Evolutionary conservation across 2,888 invertebrate genomes (phyloP), one percentile per base, ranked within the genome.

Genomic region (Phymatocera aterrima): DNA sequence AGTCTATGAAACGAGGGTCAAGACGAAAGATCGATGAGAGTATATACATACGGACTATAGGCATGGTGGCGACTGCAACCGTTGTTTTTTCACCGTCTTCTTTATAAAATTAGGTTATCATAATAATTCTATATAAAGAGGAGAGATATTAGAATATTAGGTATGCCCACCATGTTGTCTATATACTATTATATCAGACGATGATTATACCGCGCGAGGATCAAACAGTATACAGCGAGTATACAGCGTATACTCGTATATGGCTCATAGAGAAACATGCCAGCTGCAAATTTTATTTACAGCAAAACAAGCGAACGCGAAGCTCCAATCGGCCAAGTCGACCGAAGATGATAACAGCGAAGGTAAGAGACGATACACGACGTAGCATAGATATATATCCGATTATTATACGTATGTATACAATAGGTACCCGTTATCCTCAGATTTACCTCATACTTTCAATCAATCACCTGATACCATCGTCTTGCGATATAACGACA

Each of bases 291-390:
- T 88, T 90, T 89, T 90, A 87, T 87, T 90, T 90, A 87, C 90
- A 90, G 90, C 89, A 83, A 90, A 88, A 85, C 90, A 90, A 88
- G 85, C 88, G 88, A 89, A 85, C 87, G 88, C 89, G 86, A 91
- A 90, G 87, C 90, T 91, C 85, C 91, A 90, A 88, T 88, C 90
- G 85, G 88, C 90, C 88, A 91, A 90, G 88, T 90, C 91, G 84
- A 89, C 87, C 84, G 91, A 90, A 89, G 91, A 91, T 87, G 90
- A 90, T 80, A 89, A 88, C 85, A 88, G 84, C 87, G 90, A 91
- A 89, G 90, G 90, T 90, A 90, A 90, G 88, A 84, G n/a, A n/a
- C 46, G 70, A 74, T 48, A 48, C 31, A 48, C 43, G 12, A n/a
- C n/a, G 60, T 60, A 6, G 28, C 8, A 60, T 60, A 43, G 8